phyloP scores from a whole-genome alignment of 2,888 invertebrate species.

The Kryphioiulus occultus region DNA sequence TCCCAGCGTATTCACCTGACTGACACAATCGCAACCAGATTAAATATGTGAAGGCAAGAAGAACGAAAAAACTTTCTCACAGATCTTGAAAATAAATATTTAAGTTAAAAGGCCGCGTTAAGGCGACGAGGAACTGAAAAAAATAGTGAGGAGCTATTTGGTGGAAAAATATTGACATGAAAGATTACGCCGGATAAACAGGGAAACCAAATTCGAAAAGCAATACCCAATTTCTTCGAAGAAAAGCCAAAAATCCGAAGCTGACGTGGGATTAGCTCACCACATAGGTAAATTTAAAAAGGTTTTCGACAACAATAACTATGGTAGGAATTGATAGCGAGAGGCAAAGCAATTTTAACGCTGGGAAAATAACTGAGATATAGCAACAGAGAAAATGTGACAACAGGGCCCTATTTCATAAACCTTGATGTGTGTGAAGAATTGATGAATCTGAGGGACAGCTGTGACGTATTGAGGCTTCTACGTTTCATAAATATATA shows the following conservation, averaged over 20 bases:
- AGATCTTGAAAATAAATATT: background rate
- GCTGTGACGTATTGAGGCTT: too few relatives aligned
- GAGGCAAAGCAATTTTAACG: background rate
- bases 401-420: too few relatives aligned
- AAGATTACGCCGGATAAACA: background rate
- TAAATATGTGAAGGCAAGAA: background rate
- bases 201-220: background rate
- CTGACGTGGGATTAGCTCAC: background rate
- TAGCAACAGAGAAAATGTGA: too few relatives aligned
- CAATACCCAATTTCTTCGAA: background rate
- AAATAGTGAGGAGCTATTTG: background rate
- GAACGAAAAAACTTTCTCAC: background rate
- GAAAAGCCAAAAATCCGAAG: background rate
- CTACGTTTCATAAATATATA: too few relatives aligned
- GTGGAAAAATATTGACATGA: background rate
- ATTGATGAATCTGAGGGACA: too few relatives aligned
- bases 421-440: too few relatives aligned
- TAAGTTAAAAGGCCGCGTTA: background rate
- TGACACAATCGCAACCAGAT: background rate
- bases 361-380: too few relatives aligned
- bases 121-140: background rate
- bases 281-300: background rate
- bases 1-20: background rate
- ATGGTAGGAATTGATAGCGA: background rate
- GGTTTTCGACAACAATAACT: background rate